phyloP scores from a whole-genome alignment of 2,888 invertebrate species.

The Drosophila anceps region DNA sequence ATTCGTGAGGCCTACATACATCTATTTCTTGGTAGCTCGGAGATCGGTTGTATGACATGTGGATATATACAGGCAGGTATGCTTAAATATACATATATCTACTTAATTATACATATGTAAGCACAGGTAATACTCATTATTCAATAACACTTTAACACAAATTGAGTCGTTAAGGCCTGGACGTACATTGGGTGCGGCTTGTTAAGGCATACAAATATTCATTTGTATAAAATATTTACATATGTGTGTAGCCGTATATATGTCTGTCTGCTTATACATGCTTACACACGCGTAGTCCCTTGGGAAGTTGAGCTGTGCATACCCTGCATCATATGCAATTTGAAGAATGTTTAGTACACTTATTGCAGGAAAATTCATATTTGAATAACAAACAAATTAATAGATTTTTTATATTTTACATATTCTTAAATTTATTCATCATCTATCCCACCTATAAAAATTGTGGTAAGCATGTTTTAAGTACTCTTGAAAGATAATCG shows the following conservation, averaged over 20 bases:
- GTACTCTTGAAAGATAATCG: background rate
- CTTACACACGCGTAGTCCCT: too few species aligned
- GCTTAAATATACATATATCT: background rate
- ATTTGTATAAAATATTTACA: conserved; percentile 13
- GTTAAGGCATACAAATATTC: conserved; percentile 3
- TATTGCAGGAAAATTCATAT: background rate
- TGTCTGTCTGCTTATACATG: background rate
- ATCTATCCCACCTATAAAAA: too few species aligned
- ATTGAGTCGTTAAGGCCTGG: conserved; percentile 18
- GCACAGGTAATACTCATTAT: conserved; percentile 1
- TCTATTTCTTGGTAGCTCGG: background rate
- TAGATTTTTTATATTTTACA: too few species aligned
- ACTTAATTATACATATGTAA: conserved; percentile 2
- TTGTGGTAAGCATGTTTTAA: background rate
- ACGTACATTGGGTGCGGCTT: conserved; percentile 11
- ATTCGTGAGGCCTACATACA: background rate
- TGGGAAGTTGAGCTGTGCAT: background rate
- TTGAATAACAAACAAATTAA: too few species aligned
- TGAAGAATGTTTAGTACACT: background rate
- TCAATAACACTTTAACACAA: conserved; percentile 18
- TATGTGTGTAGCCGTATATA: background rate
- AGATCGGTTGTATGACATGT: background rate
- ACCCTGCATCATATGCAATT: background rate
- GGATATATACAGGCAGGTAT: background rate
- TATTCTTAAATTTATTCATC: too few species aligned